phyloP scores from a whole-genome alignment of 2,888 invertebrate genomes.

The Formica aserva region DNA sequence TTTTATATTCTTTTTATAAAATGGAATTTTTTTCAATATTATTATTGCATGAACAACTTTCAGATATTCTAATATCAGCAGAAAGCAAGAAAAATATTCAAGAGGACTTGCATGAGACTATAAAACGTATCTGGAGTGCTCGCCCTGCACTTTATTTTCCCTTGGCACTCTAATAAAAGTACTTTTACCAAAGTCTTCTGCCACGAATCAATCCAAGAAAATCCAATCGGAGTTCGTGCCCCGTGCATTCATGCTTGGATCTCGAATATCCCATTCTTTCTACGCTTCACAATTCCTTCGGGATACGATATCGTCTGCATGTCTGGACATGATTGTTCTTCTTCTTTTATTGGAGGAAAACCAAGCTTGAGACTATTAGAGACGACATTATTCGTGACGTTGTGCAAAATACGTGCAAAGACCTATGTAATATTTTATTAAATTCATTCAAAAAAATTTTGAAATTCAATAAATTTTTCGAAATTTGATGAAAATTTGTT shows the following conservation, averaged over 20 bases:
- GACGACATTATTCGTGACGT: neutral
- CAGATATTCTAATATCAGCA: constrained; percentile 6
- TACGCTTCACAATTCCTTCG: constrained; percentile 13
- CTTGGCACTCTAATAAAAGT: constrained; percentile 41
- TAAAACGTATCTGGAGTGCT: constrained; percentile 12
- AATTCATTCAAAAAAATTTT: neutral
- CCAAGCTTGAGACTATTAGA: neutral
- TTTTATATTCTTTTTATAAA: constrained; percentile 15
- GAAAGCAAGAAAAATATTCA: constrained; percentile 28
- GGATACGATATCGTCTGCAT: constrained; percentile 20
- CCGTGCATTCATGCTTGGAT: constrained; percentile 27
- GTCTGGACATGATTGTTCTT: constrained; percentile 21
- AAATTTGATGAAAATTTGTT: neutral
- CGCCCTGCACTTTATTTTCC: constrained; percentile 13
- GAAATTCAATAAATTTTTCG: neutral
- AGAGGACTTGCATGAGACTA: neutral
- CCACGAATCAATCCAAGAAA: constrained; percentile 46
- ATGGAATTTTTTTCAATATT: constrained; percentile 18
- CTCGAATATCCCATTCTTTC: constrained; percentile 35
- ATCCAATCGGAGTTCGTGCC: constrained; percentile 39
- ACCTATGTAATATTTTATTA: neutral
- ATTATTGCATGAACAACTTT: constrained; percentile 1
- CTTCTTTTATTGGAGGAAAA: constrained; percentile 13
- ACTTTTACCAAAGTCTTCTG: constrained; percentile 26
- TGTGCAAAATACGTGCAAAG: neutral